Base-by-base conservation (phyloP, 2,113 vertebrate species). In the Dendropsophus ebraccatus region DNA sequence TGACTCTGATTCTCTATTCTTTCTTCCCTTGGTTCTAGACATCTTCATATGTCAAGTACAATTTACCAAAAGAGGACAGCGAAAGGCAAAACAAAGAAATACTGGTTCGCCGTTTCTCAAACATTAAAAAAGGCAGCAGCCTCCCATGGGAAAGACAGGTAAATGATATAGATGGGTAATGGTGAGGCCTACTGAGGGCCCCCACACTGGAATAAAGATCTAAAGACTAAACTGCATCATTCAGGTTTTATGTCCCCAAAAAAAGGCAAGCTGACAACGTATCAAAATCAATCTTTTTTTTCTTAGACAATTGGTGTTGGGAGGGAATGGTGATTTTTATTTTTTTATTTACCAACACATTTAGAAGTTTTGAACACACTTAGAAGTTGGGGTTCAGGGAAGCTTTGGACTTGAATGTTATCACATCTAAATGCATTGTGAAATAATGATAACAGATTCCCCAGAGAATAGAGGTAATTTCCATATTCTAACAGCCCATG, bases 11-110 rank as follows among this genome's bases (percentile, higher is more conserved):
- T 6, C 28, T 37, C 65, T n/a, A n/a, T n/a, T n/a, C n/a, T n/a
- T 21, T 35, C 1, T 21, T 41, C 21, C 19, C 9, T 86, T 87
- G 72, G n/a, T 92, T 89, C 37, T 88, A 95, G 95, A 93, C 94
- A 13, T 88, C 90, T 0, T 89, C 95, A 0, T 95, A 95, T 88
- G 94, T 87, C 79, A 90, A 93, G 60, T 92, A 95, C 88, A 93
- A 89, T 41, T 91, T 95, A 45, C 90, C 87, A 49, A 47, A 83
- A 12, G 91, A 90, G 37, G 70, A 84, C 10, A 92, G 84, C 0
- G 91, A 94, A 86, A 92, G 90, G 74, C 92, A 95, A 83, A 93
- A 92, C 0, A 93, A 93, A 70, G 95, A 95, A 92, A 95, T 95
- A 72, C 92, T 95, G 54, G 92, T 93, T 79, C 92, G 91, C 14